Percentiles rank a stretch among this genome's conserved stretches.
These are phyloP conservation scores for Scaptomyza flava DNA, from an alignment of 2,888 invertebrate genomes.

Conservation along the genomic window DNA sequence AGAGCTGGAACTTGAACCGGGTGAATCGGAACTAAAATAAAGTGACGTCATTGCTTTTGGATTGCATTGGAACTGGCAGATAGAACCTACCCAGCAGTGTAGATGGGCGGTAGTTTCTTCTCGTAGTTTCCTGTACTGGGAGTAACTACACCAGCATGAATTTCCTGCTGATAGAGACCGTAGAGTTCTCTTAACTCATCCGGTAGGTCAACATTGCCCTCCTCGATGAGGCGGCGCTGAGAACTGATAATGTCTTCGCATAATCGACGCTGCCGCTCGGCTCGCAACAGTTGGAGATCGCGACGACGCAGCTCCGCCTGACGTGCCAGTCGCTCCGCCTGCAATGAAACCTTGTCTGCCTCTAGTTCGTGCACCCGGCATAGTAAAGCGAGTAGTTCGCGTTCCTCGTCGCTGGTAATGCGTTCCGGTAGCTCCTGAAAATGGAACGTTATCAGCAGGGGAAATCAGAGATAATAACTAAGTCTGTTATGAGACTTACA, in stretches of 20 bases:
- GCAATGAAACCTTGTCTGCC: constrained; percentile 96
- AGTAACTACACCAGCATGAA: constrained; percentile 89
- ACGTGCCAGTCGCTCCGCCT: constrained; percentile 93
- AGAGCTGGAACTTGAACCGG: constrained; percentile 84
- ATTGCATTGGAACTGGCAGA: background rate
- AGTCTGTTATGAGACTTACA: constrained; percentile 85
- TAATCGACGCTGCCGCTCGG: constrained; percentile 92
- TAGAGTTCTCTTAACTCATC: constrained; percentile 92
- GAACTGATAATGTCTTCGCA: constrained; percentile 96
- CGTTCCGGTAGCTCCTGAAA: constrained; percentile 91
- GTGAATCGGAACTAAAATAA: constrained; percentile 82
- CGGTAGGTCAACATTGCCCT: constrained; percentile 89
- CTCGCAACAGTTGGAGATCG: constrained; percentile 92
- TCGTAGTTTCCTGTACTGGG: constrained; percentile 81
- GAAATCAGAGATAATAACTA: background rate
- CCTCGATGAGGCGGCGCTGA: constrained; percentile 93
- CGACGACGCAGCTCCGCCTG: constrained; percentile 94
- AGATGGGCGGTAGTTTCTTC: constrained; percentile 84
- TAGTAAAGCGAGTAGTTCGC: constrained; percentile 92
- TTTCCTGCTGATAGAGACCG: constrained; percentile 93
- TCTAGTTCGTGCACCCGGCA: constrained; percentile 97
- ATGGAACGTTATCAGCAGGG: background rate
- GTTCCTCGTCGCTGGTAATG: constrained; percentile 94
- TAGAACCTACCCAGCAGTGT: constrained; percentile 82
- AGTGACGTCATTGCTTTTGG: background rate